These are phyloP conservation scores for Anniella stebbinsi DNA, from an alignment of 2,797 vertebrate genomes.

Conservation along the genomic window DNA sequence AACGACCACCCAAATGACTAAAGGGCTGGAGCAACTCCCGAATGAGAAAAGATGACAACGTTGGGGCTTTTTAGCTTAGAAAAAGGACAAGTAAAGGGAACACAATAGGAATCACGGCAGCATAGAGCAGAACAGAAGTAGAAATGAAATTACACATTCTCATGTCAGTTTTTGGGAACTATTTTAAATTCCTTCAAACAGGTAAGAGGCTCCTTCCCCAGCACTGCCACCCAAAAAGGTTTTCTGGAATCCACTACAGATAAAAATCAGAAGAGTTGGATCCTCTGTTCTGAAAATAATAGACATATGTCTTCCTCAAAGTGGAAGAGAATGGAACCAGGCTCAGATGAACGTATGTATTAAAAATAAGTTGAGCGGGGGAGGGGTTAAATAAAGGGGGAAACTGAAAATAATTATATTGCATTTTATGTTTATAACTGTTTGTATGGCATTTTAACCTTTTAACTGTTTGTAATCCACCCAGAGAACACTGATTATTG, in stretches of 20 bases:
- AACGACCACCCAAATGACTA: too few species aligned
- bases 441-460: too few species aligned
- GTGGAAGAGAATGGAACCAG: neutral
- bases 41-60: too few species aligned
- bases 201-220: neutral
- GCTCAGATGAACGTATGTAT: neutral
- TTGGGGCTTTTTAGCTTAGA: too few species aligned
- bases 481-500: neutral
- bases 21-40: too few species aligned
- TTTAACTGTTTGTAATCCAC: too few species aligned
- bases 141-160: neutral
- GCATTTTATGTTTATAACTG: too few species aligned
- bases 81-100: too few species aligned
- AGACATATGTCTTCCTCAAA: neutral
- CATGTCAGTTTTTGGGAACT: neutral
- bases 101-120: neutral
- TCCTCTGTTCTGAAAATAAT: neutral
- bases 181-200: neutral
- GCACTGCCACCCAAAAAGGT: neutral
- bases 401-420: too few species aligned
- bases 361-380: neutral
- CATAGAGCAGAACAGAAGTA: neutral
- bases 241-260: neutral
- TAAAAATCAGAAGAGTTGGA: neutral
- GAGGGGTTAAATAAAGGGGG: neutral